Base-by-base conservation (phyloP, 2,113 vertebrate species). In the Cyanistes caeruleus region DNA sequence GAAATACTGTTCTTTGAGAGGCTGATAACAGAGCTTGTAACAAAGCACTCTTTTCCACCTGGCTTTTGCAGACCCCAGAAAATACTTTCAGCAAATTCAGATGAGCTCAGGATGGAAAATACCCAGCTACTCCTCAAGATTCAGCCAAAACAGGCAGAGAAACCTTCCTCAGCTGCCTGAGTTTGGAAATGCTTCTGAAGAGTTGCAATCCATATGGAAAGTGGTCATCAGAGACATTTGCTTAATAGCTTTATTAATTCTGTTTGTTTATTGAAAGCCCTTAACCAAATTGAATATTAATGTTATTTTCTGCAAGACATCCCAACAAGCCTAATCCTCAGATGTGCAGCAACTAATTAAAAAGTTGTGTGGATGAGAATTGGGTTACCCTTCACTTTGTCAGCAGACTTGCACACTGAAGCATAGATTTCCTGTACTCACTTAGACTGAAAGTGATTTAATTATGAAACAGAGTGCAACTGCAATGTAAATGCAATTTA, bases 231-330 rank as follows among this genome's bases (percentile, higher is more conserved):
- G 95, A 94, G 82, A 94, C 91, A 51, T 51, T n/a, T 69, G 8
- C 62, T 91, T 95, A 97, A 92, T 92, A 93, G 84, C 74, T 96
- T 96, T 87, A 84, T 97, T 94, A 96, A 87, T 95, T 97, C 92
- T 56, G 52, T 60, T 95, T 96, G 53, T 83, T 97, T 97, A 93
- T 87, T 84, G 64, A 56, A 89, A 91, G 52, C 75, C 78, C 86
- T 96, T 90, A 82, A 82, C 75, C 87, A 95, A 81, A 96, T 52
- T 80, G 95, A 95, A 96, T 96, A 96, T 94, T 95, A 97, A 96
- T 97, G 48, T 22, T 58, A 90, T 96, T 97, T 97, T 96, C 79
- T 94, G 55, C 58, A 96, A 96, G 89, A 85, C 83, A 79, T 82
- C 93, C 83, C 88, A 83, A 81, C 93, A 93, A 97, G 79, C 37